phyloP scores from a whole-genome alignment of 2,113 vertebrate species.

The Rhynchomys soricoides region DNA sequence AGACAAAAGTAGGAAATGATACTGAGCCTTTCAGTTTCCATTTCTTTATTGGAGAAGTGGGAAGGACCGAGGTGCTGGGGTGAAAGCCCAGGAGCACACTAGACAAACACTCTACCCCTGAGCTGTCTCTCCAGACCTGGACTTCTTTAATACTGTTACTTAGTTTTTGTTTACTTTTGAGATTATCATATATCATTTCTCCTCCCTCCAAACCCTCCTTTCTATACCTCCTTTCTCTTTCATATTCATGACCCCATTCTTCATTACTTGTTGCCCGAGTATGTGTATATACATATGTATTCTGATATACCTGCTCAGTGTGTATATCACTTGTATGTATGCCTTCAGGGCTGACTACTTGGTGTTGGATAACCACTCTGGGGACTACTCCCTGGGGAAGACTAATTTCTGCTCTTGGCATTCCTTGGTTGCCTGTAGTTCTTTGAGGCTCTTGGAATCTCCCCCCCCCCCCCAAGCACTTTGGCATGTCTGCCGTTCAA shows the following conservation, averaged over 20 bases:
- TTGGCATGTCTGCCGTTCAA: not conserved
- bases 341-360: not conserved
- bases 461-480: not conserved
- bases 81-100: not conserved
- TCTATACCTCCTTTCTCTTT: not conserved
- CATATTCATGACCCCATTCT: not conserved
- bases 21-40: not conserved
- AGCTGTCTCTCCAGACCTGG: not conserved
- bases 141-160: not conserved
- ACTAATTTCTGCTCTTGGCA: not conserved
- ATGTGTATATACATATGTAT: not conserved
- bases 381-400: not conserved
- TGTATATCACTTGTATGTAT: not conserved
- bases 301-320: not conserved
- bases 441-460: not conserved
- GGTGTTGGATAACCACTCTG: not conserved
- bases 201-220: not conserved
- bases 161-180: not conserved
- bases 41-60: not conserved
- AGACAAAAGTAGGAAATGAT: not conserved
- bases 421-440: not conserved
- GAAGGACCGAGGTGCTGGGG: fast-evolving
- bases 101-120: not conserved
- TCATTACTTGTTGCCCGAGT: not conserved
- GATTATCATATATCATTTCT: not conserved